Base-by-base conservation (phyloP, 2,113 vertebrate genomes). In the Epinephelus cyanopodus region DNA sequence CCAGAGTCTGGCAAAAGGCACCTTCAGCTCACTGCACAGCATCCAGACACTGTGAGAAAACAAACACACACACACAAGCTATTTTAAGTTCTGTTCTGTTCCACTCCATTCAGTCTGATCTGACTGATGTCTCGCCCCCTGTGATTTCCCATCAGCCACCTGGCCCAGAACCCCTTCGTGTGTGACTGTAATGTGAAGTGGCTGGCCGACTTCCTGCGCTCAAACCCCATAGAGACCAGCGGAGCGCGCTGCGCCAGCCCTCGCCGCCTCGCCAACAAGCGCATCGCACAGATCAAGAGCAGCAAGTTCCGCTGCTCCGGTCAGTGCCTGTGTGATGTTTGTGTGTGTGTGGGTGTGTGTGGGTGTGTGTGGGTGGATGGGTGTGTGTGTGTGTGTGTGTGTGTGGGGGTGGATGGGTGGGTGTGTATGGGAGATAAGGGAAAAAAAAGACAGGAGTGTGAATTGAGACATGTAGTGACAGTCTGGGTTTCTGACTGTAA, bases 271-370 rank as follows among this genome's bases (percentile, higher is more conserved):
- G 97, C 98, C 95, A 99, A 99, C 96, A 99, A 99, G 75, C 97
- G 98, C 94, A 99, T 99, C 0, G 97, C 97, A 0, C 98, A 99
- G 94, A 98, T 99, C 95, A 99, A 99, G 92, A 99, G 98, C 97
- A 98, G 96, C 95, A 99, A 99, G 92, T 99, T 99, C 67, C 96
- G 98, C 83, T 99, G 98, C 94, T 99, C 98, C 0, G 97, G 98
- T 99, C 92, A 87, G 91, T 90, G 25, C 25, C 23, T 63, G 60
- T 74, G 52, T 86, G 71, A 37, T 52, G 3, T 70, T n/a, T 56
- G 23, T 29, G 15, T 29, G 33, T 42, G 45, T 15, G 15, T 39
- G 23, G 45, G 42, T 65, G 45, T 47, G 71, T 19, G 29, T 54
- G 66, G 15, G 62, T 42, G 57, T 33, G 29, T 57, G 69, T 58